Percentiles rank a stretch among this genome's conserved stretches.
Conservation (phyloP, 2,113 vertebrate species). For the Saguinus imperator region DNA sequence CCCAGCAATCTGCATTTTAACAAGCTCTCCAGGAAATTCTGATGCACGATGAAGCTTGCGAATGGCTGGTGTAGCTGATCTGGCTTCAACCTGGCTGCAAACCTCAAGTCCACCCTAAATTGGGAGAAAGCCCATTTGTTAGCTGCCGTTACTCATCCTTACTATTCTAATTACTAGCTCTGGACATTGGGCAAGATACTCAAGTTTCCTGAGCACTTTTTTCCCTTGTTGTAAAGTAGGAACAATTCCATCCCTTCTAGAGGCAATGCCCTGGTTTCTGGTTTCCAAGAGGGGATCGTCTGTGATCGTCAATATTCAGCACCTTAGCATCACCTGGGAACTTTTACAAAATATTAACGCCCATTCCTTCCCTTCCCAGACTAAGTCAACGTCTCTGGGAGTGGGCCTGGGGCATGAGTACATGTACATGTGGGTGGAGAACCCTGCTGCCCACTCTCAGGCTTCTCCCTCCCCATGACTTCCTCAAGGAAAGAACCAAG, state of each 20-base stretch:
- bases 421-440: rapidly evolving
- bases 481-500: background rate
- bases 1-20: background rate
- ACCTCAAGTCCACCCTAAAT: background rate
- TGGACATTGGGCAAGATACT: background rate
- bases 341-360: background rate
- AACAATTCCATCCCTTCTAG: background rate
- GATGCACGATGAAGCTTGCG: background rate
- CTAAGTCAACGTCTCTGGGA: background rate
- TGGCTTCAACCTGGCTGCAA: background rate
- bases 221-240: background rate
- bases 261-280: background rate
- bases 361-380: background rate
- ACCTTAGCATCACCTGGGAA: background rate
- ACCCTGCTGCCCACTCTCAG: background rate
- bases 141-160: background rate
- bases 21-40: background rate
- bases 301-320: background rate
- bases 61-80: background rate
- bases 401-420: background rate
- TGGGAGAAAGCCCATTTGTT: background rate
- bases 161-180: background rate
- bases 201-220: background rate
- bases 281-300: background rate
- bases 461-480: background rate